These are phyloP conservation scores for Helicoverpa armigera DNA, from an alignment of 1,140 invertebrate genomes.

Conservation along the genomic window DNA sequence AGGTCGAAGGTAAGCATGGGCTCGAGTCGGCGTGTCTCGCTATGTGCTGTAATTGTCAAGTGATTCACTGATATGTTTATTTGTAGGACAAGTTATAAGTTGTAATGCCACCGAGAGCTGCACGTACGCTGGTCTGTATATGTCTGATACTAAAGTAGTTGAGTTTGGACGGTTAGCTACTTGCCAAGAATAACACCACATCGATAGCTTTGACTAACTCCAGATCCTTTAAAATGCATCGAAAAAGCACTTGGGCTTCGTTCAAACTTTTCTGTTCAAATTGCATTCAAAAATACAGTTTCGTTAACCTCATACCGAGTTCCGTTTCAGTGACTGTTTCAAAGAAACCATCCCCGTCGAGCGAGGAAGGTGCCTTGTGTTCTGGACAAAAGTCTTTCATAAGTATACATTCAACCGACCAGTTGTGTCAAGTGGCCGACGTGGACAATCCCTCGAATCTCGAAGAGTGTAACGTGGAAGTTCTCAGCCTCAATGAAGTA, in stretches of 20 bases:
- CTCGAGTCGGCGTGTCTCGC: not conserved
- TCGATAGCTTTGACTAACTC: too few species aligned
- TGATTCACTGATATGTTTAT: constrained; percentile 47
- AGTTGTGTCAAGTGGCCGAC: constrained; percentile 72
- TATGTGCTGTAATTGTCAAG: not conserved
- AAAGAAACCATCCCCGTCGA: constrained; percentile 70
- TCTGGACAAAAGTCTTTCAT: constrained; percentile 80
- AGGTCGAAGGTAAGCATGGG: constrained; percentile 65
- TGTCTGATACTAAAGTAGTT: constrained; percentile 3
- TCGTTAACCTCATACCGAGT: constrained; percentile 2
- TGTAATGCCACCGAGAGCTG: constrained; percentile 70
- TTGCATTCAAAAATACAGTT: too few species aligned
- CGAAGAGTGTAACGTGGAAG: constrained; percentile 81
- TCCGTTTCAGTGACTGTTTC: constrained; percentile 75
- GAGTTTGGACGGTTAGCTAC: not conserved
- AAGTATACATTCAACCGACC: constrained; percentile 83
- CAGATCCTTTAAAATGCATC: too few species aligned
- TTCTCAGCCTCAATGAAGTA: constrained; percentile 79
- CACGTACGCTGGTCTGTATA: constrained; percentile 76
- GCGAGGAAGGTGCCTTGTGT: constrained; percentile 66
- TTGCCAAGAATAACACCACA: too few species aligned
- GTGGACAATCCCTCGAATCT: constrained; percentile 64
- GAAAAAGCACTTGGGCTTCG: not conserved
- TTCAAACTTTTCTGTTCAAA: not conserved
- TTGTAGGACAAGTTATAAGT: constrained; percentile 70